Base-by-base conservation (phyloP, 1,140 invertebrate species). In the Procambarus clarkii region DNA sequence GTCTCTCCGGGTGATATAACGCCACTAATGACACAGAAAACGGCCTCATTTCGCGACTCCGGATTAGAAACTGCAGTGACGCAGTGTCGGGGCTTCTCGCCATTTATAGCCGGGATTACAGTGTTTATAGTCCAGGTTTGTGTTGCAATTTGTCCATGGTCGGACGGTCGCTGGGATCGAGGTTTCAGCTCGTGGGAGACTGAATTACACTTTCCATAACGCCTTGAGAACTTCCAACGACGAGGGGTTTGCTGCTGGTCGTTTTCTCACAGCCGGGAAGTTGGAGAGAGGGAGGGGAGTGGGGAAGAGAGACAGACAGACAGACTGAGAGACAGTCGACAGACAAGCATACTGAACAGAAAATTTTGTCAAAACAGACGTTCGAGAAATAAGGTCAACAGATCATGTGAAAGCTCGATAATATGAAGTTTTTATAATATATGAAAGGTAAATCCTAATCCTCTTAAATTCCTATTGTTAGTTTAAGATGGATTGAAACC, bases 1-100 rank as follows among this genome's bases (percentile, higher is more conserved):
- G 79, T 81, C 79, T 81, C 79, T 50, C 54, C 44, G 79, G 46
- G 46, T 81, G 79, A 81, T 81, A 54, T 81, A 81, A 81, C 46
- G 79, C 48, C 79, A 81, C 79, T 81, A 81, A 81, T 81, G 79
- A 81, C 58, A 81, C 79, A 81, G 79, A 81, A 81, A 81, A 81
- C 79, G 79, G 79, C 48, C 79, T 81, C 79, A 81, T 81, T 81
- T 81, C 79, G 79, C 79, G 79, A 81, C 79, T 81, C 79, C 46
- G 48, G 79, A 81, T 81, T 81, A 81, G 79, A 81, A 81, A 81
- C 79, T 81, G 79, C 79, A 54, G 48, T 58, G 79, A 81, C 46
- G 79, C 50, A 58, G 79, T 50, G 79, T 54, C 54, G 79, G 79
- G 54, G 18, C 79, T 81, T 54, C 79, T 81, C 79, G 79, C 79